Conservation (phyloP, 2,888 invertebrate genomes). For the Pterobdella sp. region DNA sequence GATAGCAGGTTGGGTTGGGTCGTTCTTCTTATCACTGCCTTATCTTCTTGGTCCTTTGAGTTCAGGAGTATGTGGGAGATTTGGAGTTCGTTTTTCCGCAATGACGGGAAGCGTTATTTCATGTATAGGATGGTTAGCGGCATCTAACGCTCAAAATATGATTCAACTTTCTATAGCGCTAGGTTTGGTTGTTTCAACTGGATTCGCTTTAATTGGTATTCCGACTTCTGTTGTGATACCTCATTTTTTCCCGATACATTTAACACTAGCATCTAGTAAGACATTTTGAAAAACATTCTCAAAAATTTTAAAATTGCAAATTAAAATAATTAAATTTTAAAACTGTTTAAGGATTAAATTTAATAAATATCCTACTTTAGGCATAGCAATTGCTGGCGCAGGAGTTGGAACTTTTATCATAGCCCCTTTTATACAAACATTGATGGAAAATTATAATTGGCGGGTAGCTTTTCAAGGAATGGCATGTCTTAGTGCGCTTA, state of each 20-base stretch:
- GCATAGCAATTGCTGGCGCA: slow-evolving; percentile 17
- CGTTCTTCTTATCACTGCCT: slow-evolving; percentile 83
- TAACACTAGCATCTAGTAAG: slow-evolving; percentile 48
- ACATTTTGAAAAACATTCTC: neutral
- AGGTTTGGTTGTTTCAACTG: slow-evolving; percentile 47
- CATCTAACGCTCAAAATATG: slow-evolving; percentile 44
- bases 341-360: neutral
- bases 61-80: slow-evolving; percentile 45
- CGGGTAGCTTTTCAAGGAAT: neutral
- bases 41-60: slow-evolving; percentile 54
- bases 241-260: slow-evolving; percentile 48
- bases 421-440: slow-evolving; percentile 3
- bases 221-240: slow-evolving; percentile 49
- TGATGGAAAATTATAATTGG: slow-evolving; percentile 16
- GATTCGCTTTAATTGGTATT: slow-evolving; percentile 47
- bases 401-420: slow-evolving; percentile 23
- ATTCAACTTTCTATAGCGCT: slow-evolving; percentile 45
- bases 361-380: neutral
- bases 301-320: neutral
- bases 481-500: neutral
- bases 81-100: slow-evolving; percentile 46
- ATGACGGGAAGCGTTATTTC: slow-evolving; percentile 47
- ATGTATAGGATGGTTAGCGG: slow-evolving; percentile 43
- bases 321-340: neutral
- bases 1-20: slow-evolving; percentile 72